phyloP scores from a whole-genome alignment of 2,888 invertebrate genomes.

The Agrilus mali region DNA sequence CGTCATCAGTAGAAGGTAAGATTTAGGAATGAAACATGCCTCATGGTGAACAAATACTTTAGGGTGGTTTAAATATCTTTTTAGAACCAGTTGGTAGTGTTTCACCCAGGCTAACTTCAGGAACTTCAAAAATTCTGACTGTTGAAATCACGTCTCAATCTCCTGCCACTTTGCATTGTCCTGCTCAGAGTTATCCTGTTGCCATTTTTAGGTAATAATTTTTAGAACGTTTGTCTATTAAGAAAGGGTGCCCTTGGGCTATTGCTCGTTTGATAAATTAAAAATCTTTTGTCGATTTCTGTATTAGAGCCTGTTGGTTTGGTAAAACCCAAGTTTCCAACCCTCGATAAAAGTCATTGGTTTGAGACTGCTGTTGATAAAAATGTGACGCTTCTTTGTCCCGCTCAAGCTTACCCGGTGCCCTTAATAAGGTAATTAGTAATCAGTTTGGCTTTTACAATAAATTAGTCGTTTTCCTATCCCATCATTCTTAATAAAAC shows the following conservation, averaged over 20 bases:
- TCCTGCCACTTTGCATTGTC: conserved; percentile 51
- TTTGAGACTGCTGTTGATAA: conserved; percentile 38
- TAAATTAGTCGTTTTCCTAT: background rate
- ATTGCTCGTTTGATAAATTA: conserved; percentile 4
- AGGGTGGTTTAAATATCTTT: conserved; percentile 6
- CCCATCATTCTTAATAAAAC: background rate
- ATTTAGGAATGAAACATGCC: background rate
- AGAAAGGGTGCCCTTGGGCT: background rate
- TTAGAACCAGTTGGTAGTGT: conserved; percentile 43
- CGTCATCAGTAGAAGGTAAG: background rate
- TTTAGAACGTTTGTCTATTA: background rate
- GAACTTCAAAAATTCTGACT: conserved; percentile 20
- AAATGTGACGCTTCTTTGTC: conserved; percentile 55
- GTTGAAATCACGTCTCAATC: conserved; percentile 18
- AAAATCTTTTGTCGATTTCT: no score
- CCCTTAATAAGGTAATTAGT: conserved; percentile 60
- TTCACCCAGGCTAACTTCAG: conserved; percentile 35
- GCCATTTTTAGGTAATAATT: background rate
- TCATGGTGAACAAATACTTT: no score
- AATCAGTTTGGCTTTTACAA: conserved; percentile 19
- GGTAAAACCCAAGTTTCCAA: conserved; percentile 48
- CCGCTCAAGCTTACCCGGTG: conserved; percentile 64
- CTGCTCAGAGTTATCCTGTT: conserved; percentile 57
- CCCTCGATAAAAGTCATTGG: conserved; percentile 51
- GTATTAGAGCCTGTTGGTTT: conserved; percentile 43